Conservation (phyloP, 2,113 vertebrate species). For the Lathamus discolor region DNA sequence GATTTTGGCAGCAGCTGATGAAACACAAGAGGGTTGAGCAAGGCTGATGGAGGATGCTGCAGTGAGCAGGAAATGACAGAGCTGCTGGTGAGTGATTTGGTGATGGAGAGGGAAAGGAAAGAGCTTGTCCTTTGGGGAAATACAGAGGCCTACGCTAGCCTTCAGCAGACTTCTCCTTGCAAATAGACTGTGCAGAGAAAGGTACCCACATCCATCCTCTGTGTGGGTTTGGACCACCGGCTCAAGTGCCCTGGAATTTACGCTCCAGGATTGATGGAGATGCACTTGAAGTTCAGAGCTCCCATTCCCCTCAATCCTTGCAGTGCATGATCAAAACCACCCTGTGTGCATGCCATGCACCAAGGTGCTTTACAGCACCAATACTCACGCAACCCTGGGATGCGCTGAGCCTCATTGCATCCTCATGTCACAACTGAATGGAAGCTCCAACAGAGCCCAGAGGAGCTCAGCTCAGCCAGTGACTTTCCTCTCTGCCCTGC, state of each 20-base stretch:
- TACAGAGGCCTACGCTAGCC: not conserved
- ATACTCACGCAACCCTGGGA: fast-evolving
- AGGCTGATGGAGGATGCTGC: not conserved
- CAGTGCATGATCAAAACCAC: not conserved
- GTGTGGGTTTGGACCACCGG: fast-evolving
- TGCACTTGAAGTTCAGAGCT: not conserved
- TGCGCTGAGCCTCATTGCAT: fast-evolving
- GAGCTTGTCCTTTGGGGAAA: not conserved
- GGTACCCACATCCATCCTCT: fast-evolving
- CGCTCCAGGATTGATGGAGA: not conserved
- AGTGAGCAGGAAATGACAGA: not conserved
- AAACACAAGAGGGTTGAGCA: not conserved
- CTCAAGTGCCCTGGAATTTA: not conserved
- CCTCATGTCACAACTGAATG: not conserved
- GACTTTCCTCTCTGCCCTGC: not conserved
- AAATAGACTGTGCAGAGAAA: not conserved
- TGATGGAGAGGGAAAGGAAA: not conserved
- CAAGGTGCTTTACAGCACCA: fast-evolving
- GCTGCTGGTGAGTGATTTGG: not conserved
- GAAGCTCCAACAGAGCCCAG: not conserved
- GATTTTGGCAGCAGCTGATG: not conserved
- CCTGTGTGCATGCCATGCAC: too few relatives aligned
- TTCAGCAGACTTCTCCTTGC: not conserved
- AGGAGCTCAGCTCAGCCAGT: not conserved
- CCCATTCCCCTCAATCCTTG: not conserved